Percentiles rank a stretch among this genome's conserved stretches.
Evolutionary conservation across 2,888 invertebrate genomes (phyloP).

Genomic region (Gastracanthus pulcherrimus): DNA sequence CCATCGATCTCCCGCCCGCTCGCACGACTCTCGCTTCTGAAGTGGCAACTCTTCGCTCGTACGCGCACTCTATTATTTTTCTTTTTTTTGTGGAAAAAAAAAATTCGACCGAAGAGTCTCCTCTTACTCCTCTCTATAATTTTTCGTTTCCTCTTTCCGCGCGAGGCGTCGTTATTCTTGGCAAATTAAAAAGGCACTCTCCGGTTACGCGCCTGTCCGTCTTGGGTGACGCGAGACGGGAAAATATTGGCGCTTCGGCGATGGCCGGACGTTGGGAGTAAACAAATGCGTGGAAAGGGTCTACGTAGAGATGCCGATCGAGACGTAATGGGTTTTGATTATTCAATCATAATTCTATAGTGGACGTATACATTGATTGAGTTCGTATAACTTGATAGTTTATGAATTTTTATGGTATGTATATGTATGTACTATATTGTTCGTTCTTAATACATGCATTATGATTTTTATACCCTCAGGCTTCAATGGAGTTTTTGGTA

Average conservation of each 20-base stretch:
- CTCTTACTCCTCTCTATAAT: not conserved
- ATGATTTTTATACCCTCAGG: too few species aligned
- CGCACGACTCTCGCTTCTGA: not conserved
- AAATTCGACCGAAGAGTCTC: not conserved
- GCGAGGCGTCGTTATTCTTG: not conserved
- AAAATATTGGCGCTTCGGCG: not conserved
- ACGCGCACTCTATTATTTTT: too few species aligned
- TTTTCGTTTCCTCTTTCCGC: not conserved
- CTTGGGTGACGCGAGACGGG: too few species aligned
- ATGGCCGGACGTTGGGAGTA: too few species aligned
- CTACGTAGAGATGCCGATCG: too few species aligned
- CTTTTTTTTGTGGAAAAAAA: not conserved
- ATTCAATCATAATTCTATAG: too few species aligned
- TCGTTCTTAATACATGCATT: too few species aligned
- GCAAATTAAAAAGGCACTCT: constrained; percentile 28
- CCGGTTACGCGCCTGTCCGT: not conserved
- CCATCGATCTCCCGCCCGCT: constrained; percentile 65
- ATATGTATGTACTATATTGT: too few species aligned
- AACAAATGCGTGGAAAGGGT: too few species aligned
- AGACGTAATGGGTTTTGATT: too few species aligned
- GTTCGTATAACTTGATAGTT: not conserved
- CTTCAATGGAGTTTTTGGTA: too few species aligned
- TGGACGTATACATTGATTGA: not conserved
- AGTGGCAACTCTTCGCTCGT: not conserved
- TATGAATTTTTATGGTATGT: too few species aligned